phyloP scores from a whole-genome alignment of 92 coral and sea anemone genomes.

The Epizoanthus stellaris region DNA sequence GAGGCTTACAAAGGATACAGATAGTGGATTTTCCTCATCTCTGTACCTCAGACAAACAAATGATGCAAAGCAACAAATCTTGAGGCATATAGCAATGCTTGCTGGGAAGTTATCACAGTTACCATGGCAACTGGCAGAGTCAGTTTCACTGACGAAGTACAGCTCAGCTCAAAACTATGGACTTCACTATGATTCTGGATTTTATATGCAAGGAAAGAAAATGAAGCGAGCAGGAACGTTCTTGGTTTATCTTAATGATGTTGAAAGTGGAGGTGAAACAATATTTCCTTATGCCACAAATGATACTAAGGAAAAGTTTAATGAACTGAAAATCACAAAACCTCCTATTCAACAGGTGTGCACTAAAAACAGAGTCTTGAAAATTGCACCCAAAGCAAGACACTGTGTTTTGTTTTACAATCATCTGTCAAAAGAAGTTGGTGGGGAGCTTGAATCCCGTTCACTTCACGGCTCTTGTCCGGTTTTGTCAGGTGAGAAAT shows the following conservation, averaged over 20 bases:
- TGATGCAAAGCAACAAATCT: constrained; percentile 56
- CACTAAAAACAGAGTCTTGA: constrained; percentile 32
- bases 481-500: constrained; percentile 64
- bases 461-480: constrained; percentile 83
- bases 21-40: constrained; percentile 77
- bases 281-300: constrained; percentile 74
- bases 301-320: constrained; percentile 11
- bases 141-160: constrained; percentile 76
- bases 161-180: constrained; percentile 66
- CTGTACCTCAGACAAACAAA: constrained; percentile 54
- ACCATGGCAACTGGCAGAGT: constrained; percentile 77
- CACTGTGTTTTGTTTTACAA: constrained; percentile 67
- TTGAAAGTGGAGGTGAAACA: constrained; percentile 71
- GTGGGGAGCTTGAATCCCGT: constrained; percentile 56
- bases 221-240: constrained; percentile 71
- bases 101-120: constrained; percentile 72
- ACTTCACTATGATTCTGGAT: constrained; percentile 77
- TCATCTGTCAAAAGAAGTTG: constrained; percentile 43
- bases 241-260: constrained; percentile 72
- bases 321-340: constrained; percentile 21
- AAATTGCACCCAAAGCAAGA: constrained; percentile 57
- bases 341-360: constrained; percentile 65
- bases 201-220: constrained; percentile 58
- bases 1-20: constrained; percentile 66
- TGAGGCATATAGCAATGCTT: constrained; percentile 61